Conservation (phyloP, 53 echinoderm and acorn worm genomes). For the Patiria pectinifera region DNA sequence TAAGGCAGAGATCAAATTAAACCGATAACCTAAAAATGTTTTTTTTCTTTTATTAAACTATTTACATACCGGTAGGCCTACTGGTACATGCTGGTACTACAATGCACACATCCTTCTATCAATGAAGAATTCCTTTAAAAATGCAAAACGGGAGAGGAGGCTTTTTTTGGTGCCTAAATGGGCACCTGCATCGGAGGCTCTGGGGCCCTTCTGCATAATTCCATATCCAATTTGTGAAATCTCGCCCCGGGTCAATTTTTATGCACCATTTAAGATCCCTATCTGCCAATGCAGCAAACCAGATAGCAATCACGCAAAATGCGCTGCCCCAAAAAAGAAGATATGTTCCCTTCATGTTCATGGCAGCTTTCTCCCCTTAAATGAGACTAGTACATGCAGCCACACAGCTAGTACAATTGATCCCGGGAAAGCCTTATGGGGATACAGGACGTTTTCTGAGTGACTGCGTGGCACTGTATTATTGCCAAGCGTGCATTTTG, state of each 20-base stretch:
- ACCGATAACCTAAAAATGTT: too few relatives aligned
- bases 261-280: slow-evolving; percentile 62
- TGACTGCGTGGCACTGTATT: slow-evolving; percentile 52
- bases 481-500: slow-evolving; percentile 31
- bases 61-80: too few relatives aligned
- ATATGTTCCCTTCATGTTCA: slow-evolving; percentile 24
- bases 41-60: too few relatives aligned
- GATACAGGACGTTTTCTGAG: slow-evolving; percentile 37
- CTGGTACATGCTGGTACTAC: too few relatives aligned
- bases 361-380: slow-evolving; percentile 29
- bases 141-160: background rate
- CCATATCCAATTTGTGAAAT: slow-evolving; percentile 6
- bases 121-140: too few relatives aligned
- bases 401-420: slow-evolving; percentile 48
- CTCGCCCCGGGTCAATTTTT: slow-evolving; percentile 9
- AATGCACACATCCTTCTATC: too few relatives aligned
- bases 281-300: slow-evolving; percentile 20
- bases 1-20: too few relatives aligned
- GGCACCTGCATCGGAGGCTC: background rate
- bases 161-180: background rate
- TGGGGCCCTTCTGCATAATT: background rate
- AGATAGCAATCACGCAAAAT: slow-evolving; percentile 54
- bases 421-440: slow-evolving; percentile 31
- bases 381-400: slow-evolving; percentile 54
- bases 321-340: background rate